Percentiles rank a stretch among this genome's conserved stretches.
These are phyloP conservation scores for Ptychobarbus kaznakovi DNA, from an alignment of 2,797 vertebrate genomes.

Conservation along the genomic window DNA sequence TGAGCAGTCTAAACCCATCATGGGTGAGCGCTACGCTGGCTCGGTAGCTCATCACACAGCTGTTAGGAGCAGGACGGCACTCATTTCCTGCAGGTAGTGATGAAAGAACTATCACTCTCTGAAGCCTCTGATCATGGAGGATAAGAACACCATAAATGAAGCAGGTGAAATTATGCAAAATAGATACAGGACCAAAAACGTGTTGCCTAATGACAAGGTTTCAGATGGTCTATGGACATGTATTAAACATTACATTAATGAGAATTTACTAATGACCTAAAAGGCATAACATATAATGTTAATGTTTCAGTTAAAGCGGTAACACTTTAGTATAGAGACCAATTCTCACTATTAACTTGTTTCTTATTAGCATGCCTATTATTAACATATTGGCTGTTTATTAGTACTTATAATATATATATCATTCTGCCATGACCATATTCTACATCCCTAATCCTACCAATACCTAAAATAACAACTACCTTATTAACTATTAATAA, in stretches of 20 bases:
- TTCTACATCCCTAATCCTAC: neutral
- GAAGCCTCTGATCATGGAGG: constrained; percentile 33
- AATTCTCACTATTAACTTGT: neutral
- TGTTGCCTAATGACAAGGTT: neutral
- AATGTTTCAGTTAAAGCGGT: neutral
- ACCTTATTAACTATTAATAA: neutral
- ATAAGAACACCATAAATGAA: neutral
- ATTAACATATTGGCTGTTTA: neutral
- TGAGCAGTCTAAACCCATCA: constrained; percentile 68
- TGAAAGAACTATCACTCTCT: constrained; percentile 71
- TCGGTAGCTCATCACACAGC: constrained; percentile 52
- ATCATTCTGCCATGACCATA: neutral
- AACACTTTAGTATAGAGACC: neutral
- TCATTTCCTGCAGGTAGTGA: constrained; percentile 63
- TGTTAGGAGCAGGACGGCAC: constrained; percentile 53
- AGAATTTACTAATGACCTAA: neutral
- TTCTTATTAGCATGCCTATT: neutral
- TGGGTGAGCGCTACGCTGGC: constrained; percentile 45
- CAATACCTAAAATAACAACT: neutral
- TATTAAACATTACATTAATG: neutral
- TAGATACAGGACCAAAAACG: constrained; percentile 38
- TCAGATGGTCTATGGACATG: neutral
- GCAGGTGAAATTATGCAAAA: constrained; percentile 12
- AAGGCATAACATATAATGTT: neutral
- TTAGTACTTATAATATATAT: neutral